Evolutionary conservation across 2,113 vertebrate genomes (phyloP), one percentile per base, ranked within the genome.

Genomic region (Gasterosteus aculeatus): DNA sequence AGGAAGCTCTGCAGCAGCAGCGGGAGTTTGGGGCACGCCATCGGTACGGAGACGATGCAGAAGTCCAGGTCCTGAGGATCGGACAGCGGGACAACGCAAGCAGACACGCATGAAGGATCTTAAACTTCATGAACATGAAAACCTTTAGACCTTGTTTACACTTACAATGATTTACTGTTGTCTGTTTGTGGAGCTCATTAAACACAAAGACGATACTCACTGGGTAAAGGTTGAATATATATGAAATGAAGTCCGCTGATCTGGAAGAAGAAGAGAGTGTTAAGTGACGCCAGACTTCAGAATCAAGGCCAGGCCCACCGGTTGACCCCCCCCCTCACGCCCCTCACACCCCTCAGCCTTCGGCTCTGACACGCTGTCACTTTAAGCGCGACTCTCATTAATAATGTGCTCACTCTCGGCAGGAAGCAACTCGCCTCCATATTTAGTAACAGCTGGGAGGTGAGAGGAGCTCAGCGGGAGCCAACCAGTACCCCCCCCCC

Each of bases 171-270:
- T 66, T n/a, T n/a, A 4, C 19, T n/a, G 12, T 14, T 63, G 19
- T 26, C 16, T 18, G 29, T 35, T 49, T 18, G 15, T n/a, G 7
- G 10, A 49, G n/a, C 10, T 44, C 0, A 1, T 44, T 14, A 38
- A 26, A 33, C 1, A 29, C 10, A 26, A 2, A 62, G 46, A 18
- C 29, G 22, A 64, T 80, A 97, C 98, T 92, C 92, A 99, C 98
- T 2, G 94, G 95, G 78, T 96, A 99, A 66, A 94, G 90, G 41
- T 75, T 87, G 92, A 98, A 99, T 65, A 95, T 83, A 66, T 96
- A 95, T 2, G 90, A 92, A 87, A 99, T 86, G 56, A 97, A 96
- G 85, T 99, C 97, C 77, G 93, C 77, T 0, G 97, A 97, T 91
- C 98, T 99, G 74, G 18, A 80, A 78, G 67, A 84, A 10, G 6